Evolutionary conservation across 2,888 invertebrate genomes (phyloP), one percentile per base, ranked within the genome.

Genomic region (Tipula helvola): DNA sequence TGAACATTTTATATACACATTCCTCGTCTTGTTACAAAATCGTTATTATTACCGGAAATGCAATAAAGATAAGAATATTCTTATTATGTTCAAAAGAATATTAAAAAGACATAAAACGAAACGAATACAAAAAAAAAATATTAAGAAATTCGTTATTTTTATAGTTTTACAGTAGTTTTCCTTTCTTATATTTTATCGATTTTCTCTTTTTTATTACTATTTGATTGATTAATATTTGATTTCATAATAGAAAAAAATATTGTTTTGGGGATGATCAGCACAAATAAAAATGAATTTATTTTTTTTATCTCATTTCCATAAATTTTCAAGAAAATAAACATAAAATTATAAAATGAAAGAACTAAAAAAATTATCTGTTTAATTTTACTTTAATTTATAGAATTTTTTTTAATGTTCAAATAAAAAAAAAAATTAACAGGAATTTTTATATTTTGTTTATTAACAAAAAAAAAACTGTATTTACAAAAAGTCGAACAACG

Each of bases 51-150:
- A 71, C 71, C 71, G 71, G 71, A 71, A 71, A 71, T 71, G 71
- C 71, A 71, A 71, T 71, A 71, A 71, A 71, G 71, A 71, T 71
- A 71, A 71, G 71, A 71, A 71, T 71, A 71, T 71, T 71, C 71
- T 71, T 71, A 71, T 71, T 71, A 28, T 71, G 71, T 71, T 71
- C 71, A 71, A 71, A 71, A 71, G 71, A 71, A 71, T 71, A 71
- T 71, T 28, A 71, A 71, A 71, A 71, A 71, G 71, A 71, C 71
- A 71, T 71, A 71, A 71, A 71, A 71, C 71, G 71, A 71, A 71
- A 71, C 71, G 71, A 71, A 71, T 28, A 71, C 12, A 2, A 71
- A 2, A 71, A 71, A 18, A 71, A 71, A 71, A 28, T 71, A 71
- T 71, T 18, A 71, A 71, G 71, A 71, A 71, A 71, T 71, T 71